A percentile compares a stretch with the other conserved stretches of the same genome.
Conservation (phyloP, 2,888 invertebrate genomes). For the Diloba caeruleocephala region DNA sequence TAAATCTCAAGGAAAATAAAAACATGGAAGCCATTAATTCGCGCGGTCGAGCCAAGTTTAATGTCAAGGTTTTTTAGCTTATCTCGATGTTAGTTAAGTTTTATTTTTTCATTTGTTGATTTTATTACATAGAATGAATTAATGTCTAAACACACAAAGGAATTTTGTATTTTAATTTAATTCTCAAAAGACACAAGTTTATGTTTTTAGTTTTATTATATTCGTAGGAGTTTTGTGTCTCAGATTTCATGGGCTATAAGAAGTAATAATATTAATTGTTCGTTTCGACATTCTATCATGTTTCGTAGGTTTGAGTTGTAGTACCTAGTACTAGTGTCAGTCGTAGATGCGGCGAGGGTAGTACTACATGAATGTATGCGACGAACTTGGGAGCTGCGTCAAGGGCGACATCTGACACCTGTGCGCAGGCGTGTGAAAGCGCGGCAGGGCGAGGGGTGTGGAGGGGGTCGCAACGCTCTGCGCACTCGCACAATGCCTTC, state of each 20-base stretch:
- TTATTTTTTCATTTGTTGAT: constrained; percentile 81
- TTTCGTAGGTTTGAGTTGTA: background rate
- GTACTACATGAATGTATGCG: constrained; percentile 58
- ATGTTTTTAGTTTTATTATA: constrained; percentile 43
- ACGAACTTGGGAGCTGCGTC: constrained; percentile 79
- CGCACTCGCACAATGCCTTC: constrained; percentile 86
- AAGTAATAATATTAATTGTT: too few species aligned
- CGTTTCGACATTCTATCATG: too few species aligned
- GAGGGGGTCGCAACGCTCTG: constrained; percentile 80
- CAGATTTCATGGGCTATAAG: constrained; percentile 16
- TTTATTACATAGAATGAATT: constrained; percentile 80
- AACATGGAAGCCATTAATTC: constrained; percentile 89
- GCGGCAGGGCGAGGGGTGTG: constrained; percentile 61
- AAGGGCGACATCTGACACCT: constrained; percentile 88
- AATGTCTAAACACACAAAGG: constrained; percentile 69
- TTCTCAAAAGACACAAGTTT: constrained; percentile 38
- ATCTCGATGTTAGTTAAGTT: constrained; percentile 86
- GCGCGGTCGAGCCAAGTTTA: constrained; percentile 88
- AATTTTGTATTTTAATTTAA: constrained; percentile 60
- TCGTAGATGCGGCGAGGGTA: constrained; percentile 20
- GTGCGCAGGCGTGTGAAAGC: constrained; percentile 87
- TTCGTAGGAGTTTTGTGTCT: constrained; percentile 20
- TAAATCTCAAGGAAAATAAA: constrained; percentile 89
- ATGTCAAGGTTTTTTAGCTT: constrained; percentile 88
- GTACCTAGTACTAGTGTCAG: background rate